Conservation (phyloP, 1,140 invertebrate species). For the Heliconius hermathena region DNA sequence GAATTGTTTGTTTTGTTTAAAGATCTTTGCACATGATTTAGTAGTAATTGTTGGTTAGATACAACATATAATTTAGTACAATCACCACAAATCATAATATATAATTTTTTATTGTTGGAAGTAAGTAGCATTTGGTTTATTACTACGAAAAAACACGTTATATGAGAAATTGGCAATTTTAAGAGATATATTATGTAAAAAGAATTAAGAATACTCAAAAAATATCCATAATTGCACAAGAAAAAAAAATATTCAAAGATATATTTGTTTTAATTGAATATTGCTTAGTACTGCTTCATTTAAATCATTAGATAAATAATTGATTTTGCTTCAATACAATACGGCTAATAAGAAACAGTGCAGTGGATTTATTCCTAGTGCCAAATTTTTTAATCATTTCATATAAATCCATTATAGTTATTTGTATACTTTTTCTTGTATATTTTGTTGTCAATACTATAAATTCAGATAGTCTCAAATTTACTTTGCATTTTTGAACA, state of each 20-base stretch:
- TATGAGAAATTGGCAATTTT: background rate
- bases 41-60: background rate
- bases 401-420: background rate
- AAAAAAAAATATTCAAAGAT: background rate
- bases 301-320: constrained; percentile 20
- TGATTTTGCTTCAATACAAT: constrained; percentile 12
- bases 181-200: background rate
- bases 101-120: background rate
- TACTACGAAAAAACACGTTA: background rate
- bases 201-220: constrained; percentile 5
- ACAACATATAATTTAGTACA: constrained; percentile 1
- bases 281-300: constrained; percentile 17
- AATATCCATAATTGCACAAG: constrained; percentile 7
- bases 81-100: background rate
- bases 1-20: background rate
- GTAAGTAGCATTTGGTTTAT: background rate
- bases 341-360: constrained; percentile 12
- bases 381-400: constrained; percentile 30
- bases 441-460: background rate
- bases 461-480: background rate
- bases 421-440: background rate
- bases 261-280: constrained; percentile 3
- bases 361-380: constrained; percentile 26
- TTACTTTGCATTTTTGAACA: constrained; percentile 22
- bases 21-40: constrained; percentile 4